phyloP scores from a whole-genome alignment of 2,888 invertebrate genomes.

The Cephus runcator region DNA sequence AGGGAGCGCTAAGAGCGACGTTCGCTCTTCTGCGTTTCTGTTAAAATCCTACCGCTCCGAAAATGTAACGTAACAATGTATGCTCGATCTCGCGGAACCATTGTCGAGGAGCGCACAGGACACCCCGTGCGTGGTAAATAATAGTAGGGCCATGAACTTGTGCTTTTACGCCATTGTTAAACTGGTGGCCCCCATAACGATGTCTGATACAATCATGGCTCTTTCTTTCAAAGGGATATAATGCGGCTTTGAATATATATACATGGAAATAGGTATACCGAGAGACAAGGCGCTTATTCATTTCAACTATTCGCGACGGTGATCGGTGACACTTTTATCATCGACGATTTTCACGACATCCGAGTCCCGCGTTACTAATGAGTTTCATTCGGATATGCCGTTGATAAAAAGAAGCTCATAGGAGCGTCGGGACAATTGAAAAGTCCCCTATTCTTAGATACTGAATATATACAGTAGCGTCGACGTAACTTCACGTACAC shows the following conservation, averaged over 20 bases:
- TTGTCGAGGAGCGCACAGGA: constrained; percentile 34
- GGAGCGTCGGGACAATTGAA: neutral
- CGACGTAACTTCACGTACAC: neutral
- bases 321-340: neutral
- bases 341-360: neutral
- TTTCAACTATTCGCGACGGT: neutral
- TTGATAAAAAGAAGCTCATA: neutral
- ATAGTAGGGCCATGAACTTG: constrained; percentile 58
- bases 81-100: constrained; percentile 49
- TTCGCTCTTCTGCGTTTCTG: constrained; percentile 5
- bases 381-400: neutral
- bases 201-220: constrained; percentile 13
- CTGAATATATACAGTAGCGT: neutral
- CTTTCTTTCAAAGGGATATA: constrained; percentile 26
- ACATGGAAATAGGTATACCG: neutral
- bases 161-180: constrained; percentile 49
- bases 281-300: neutral
- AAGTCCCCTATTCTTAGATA: neutral
- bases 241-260: constrained; percentile 26
- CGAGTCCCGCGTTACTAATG: neutral
- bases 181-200: constrained; percentile 22
- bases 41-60: constrained; percentile 6
- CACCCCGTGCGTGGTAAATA: constrained; percentile 50
- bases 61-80: constrained; percentile 49
- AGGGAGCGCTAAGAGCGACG: constrained; percentile 26